phyloP scores from a whole-genome alignment of 2,888 invertebrate species.

The Pandemis cinnamomeana region DNA sequence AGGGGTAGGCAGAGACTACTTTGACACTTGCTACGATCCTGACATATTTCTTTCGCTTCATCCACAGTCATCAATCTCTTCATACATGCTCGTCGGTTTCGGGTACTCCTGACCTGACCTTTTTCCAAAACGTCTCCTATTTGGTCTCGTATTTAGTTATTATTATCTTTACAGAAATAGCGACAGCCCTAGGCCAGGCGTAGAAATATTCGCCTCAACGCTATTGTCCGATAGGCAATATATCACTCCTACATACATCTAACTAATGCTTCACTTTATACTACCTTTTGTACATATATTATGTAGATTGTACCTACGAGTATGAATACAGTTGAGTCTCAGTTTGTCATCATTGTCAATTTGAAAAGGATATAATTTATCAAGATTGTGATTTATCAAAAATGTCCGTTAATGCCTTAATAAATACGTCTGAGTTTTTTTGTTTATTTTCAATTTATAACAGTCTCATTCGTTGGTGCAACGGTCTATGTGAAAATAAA shows the following conservation, averaged over 20 bases:
- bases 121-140: too few species aligned
- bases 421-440: not conserved
- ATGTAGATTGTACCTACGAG: not conserved
- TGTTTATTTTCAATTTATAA: too few species aligned
- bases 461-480: too few species aligned
- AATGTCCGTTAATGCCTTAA: not conserved
- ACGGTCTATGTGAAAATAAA: too few species aligned
- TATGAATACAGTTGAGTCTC: not conserved
- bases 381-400: not conserved
- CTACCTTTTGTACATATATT: not conserved
- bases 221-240: constrained; percentile 38
- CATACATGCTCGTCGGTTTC: too few species aligned
- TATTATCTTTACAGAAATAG: too few species aligned
- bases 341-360: not conserved
- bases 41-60: too few species aligned
- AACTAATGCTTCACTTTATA: constrained; percentile 20
- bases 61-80: too few species aligned
- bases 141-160: too few species aligned
- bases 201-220: constrained; percentile 36
- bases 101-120: too few species aligned
- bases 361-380: not conserved
- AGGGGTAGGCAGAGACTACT: too few species aligned
- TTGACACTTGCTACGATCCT: too few species aligned
- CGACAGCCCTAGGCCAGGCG: constrained; percentile 23
- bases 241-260: constrained; percentile 32